Percentiles rank a stretch among this genome's conserved stretches.
Evolutionary conservation across 2,113 vertebrate species (phyloP).

Genomic region (Onychorhynchus coronatus): DNA sequence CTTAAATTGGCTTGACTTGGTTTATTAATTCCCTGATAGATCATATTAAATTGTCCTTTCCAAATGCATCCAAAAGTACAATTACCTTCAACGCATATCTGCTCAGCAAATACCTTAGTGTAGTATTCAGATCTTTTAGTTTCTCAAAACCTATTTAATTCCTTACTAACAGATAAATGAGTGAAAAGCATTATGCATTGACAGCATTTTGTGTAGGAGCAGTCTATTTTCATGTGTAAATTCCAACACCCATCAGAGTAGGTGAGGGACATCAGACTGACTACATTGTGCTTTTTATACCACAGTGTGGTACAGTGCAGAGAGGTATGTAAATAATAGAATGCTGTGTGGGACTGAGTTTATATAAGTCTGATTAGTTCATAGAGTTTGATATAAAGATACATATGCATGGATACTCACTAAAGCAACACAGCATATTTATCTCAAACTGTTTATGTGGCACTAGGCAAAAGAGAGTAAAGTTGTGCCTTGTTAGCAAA

Average conservation of each 20-base stretch:
- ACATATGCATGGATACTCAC: not conserved
- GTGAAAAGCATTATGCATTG: not conserved
- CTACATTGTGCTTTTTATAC: slow-evolving; percentile 2
- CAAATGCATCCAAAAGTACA: not conserved
- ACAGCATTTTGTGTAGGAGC: not conserved
- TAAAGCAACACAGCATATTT: not conserved
- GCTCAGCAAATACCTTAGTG: not conserved
- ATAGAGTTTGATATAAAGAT: not conserved
- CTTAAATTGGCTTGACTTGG: not conserved
- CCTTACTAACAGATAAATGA: not conserved
- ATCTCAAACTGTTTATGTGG: not conserved
- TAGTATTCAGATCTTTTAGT: not conserved
- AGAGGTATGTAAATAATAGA: not conserved
- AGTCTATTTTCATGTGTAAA: not conserved
- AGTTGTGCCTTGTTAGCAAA: not conserved
- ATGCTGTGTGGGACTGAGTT: not conserved
- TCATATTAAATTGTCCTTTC: not conserved
- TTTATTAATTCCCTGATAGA: not conserved
- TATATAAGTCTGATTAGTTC: not conserved
- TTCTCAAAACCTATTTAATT: not conserved
- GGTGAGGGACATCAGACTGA: not conserved
- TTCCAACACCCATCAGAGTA: not conserved
- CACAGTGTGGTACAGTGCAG: not conserved
- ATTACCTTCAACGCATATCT: not conserved
- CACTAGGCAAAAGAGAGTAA: not conserved